Conservation (phyloP, 2,113 vertebrate species). For the Colossoma macropomum region DNA sequence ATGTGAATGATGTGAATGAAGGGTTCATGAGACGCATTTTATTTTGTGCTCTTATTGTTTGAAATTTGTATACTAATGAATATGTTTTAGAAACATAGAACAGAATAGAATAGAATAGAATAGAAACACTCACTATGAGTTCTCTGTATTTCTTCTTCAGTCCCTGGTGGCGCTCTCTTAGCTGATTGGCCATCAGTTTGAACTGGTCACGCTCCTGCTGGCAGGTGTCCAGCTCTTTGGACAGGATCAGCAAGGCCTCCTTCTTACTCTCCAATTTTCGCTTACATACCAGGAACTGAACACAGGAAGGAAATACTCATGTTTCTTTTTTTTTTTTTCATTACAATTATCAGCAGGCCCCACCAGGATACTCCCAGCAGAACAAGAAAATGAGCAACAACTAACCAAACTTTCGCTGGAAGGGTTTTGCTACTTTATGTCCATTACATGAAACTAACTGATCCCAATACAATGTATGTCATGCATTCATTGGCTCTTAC, state of each 20-base stretch:
- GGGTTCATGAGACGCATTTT: too few species aligned
- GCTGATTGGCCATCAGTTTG: constrained; percentile 96
- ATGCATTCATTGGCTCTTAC: too few species aligned
- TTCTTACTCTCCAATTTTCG: constrained; percentile 96
- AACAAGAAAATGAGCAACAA: not conserved
- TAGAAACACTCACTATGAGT: constrained; percentile 83
- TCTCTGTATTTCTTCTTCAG: constrained; percentile 96
- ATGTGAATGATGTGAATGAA: too few species aligned
- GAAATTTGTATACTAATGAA: not conserved
- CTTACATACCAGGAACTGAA: constrained; percentile 82
- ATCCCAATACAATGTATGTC: too few species aligned
- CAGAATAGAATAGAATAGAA: not conserved
- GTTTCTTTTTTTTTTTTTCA: constrained; percentile 2
- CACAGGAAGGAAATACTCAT: constrained; percentile 23
- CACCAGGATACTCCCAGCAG: not conserved
- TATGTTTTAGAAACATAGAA: not conserved
- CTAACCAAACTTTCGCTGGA: not conserved
- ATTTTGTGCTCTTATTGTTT: not conserved
- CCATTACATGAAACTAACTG: too few species aligned
- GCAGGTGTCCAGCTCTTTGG: constrained; percentile 95
- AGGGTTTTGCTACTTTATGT: not conserved
- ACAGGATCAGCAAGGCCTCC: constrained; percentile 94
- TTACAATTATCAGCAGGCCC: not conserved
- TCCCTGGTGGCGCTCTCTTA: constrained; percentile 91
- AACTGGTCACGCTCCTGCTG: constrained; percentile 97